phyloP scores from a whole-genome alignment of 2,797 vertebrate species.

The Pterois miles region DNA sequence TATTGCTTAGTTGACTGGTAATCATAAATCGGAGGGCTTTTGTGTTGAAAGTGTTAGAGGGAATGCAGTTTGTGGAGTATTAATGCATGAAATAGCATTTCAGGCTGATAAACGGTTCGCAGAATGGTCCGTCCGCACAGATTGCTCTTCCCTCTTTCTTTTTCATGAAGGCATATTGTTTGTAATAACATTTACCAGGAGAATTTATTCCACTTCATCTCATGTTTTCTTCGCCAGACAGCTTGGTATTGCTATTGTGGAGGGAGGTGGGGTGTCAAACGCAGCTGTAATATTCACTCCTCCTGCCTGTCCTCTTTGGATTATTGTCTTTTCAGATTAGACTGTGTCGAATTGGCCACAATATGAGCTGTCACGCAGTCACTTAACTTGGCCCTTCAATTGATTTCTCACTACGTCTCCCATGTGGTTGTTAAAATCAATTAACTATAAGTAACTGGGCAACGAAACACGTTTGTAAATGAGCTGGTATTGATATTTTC shows the following conservation, averaged over 20 bases:
- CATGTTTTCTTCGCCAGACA: slow-evolving; percentile 66
- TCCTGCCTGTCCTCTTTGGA: slow-evolving; percentile 51
- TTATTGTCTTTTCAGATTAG: slow-evolving; percentile 70
- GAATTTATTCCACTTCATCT: slow-evolving; percentile 77
- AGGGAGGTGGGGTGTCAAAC: slow-evolving; percentile 46
- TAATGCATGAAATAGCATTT: slow-evolving; percentile 89
- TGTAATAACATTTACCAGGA: slow-evolving; percentile 82
- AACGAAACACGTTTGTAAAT: slow-evolving; percentile 74
- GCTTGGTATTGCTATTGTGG: slow-evolving; percentile 44
- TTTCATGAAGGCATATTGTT: slow-evolving; percentile 71
- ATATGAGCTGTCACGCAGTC: slow-evolving; percentile 70
- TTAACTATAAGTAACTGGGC: slow-evolving; percentile 77
- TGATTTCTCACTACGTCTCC: slow-evolving; percentile 74
- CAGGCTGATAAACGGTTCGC: slow-evolving; percentile 83
- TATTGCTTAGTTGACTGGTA: slow-evolving; percentile 83
- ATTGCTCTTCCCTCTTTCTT: slow-evolving; percentile 73
- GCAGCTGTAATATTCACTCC: slow-evolving; percentile 46
- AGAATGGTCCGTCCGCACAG: slow-evolving; percentile 70
- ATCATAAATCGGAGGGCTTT: slow-evolving; percentile 82
- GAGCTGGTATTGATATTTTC: slow-evolving; percentile 79
- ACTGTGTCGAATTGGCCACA: slow-evolving; percentile 53
- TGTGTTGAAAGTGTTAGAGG: slow-evolving; percentile 70
- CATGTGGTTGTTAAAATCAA: slow-evolving; percentile 77
- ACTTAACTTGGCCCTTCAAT: slow-evolving; percentile 69
- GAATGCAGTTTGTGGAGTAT: slow-evolving; percentile 77